These are phyloP conservation scores for Patella ulyssiponensis DNA, from an alignment of 2,888 invertebrate species.

Conservation along the genomic window DNA sequence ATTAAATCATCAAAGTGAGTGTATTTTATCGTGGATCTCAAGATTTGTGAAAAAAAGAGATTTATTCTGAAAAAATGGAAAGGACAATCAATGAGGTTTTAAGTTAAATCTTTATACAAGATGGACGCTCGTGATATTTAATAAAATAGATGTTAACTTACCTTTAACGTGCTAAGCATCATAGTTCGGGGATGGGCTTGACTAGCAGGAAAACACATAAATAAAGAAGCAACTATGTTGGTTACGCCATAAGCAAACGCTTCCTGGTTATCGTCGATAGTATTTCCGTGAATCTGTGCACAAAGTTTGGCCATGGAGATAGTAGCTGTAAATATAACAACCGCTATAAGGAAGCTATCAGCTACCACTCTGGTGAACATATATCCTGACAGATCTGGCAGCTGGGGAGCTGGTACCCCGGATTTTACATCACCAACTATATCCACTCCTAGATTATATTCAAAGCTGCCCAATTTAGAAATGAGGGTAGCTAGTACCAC, in stretches of 20 bases:
- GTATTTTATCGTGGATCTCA: too few species aligned
- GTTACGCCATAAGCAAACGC: constrained; percentile 69
- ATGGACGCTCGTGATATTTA: too few species aligned
- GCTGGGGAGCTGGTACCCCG: constrained; percentile 51
- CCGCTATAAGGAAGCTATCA: constrained; percentile 52
- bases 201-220: constrained; percentile 69
- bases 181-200: constrained; percentile 65
- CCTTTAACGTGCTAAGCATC: constrained; percentile 58
- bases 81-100: too few species aligned
- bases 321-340: constrained; percentile 53
- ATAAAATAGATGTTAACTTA: constrained; percentile 28
- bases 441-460: constrained; percentile 44
- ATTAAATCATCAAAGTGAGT: too few species aligned
- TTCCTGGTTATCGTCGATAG: constrained; percentile 69
- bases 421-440: constrained; percentile 54
- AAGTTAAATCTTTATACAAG: too few species aligned
- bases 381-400: constrained; percentile 42
- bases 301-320: constrained; percentile 67
- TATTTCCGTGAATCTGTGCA: constrained; percentile 64
- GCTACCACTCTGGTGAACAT: constrained; percentile 31
- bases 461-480: constrained; percentile 44
- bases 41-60: too few species aligned
- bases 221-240: constrained; percentile 67
- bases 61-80: too few species aligned
- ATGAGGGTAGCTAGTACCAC: constrained; percentile 53